These are phyloP conservation scores for Elephas maximus DNA, from an alignment of 2,113 vertebrate genomes.

Conservation along the genomic window DNA sequence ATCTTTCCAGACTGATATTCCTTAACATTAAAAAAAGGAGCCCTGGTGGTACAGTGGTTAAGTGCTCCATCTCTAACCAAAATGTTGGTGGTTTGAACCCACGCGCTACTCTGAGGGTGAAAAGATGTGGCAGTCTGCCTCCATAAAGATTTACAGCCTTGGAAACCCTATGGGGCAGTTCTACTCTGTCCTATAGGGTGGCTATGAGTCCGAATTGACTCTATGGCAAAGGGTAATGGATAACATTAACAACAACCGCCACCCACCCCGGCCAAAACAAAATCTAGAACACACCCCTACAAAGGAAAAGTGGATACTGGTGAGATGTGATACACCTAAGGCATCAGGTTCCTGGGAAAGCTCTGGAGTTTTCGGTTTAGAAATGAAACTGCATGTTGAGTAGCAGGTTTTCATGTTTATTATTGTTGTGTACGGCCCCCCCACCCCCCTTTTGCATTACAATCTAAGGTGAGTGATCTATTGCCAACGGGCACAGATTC, in stretches of 20 bases:
- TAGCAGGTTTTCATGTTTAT: slow-evolving; percentile 77
- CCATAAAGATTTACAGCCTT: not conserved
- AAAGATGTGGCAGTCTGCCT: not conserved
- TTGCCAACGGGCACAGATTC: slow-evolving; percentile 43
- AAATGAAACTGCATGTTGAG: slow-evolving; percentile 77
- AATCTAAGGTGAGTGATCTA: not conserved
- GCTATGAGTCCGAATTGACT: not conserved
- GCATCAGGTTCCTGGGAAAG: slow-evolving; percentile 78
- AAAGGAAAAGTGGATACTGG: not conserved
- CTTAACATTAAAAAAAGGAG: not conserved
- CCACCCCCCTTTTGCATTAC: not conserved
- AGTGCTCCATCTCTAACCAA: not conserved
- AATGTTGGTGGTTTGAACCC: not conserved
- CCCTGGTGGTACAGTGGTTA: not conserved
- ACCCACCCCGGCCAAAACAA: not conserved
- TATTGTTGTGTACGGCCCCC: not conserved
- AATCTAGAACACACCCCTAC: not conserved
- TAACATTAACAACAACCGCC: not conserved
- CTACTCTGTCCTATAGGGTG: not conserved
- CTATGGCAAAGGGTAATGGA: not conserved
- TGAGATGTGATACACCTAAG: slow-evolving; percentile 70
- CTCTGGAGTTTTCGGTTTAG: slow-evolving; percentile 80
- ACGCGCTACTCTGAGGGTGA: not conserved
- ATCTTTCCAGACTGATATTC: not conserved
- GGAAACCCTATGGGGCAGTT: not conserved